phyloP scores from a whole-genome alignment of 1,140 invertebrate genomes.

The Laodelphax striatellus region DNA sequence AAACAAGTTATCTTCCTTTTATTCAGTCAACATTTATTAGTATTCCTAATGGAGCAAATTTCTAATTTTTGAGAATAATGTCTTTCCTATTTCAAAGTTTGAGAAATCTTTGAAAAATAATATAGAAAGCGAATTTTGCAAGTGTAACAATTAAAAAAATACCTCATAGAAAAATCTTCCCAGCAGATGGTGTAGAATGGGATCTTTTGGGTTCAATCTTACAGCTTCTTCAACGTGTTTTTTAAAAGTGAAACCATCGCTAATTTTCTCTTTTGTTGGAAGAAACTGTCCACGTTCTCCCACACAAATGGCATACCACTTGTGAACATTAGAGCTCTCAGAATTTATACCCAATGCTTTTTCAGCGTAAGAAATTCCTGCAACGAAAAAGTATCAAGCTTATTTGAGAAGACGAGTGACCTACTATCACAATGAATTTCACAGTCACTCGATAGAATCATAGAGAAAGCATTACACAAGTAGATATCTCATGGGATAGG shows the following conservation, averaged over 20 bases:
- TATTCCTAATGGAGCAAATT: too few relatives aligned
- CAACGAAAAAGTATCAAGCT: slow-evolving; percentile 6
- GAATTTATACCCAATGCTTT: slow-evolving; percentile 41
- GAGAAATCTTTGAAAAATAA: too few relatives aligned
- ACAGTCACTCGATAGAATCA: too few relatives aligned
- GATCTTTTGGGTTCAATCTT: slow-evolving; percentile 49
- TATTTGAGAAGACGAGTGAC: too few relatives aligned
- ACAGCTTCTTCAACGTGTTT: slow-evolving; percentile 60
- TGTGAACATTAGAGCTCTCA: slow-evolving; percentile 50
- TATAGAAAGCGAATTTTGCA: not conserved
- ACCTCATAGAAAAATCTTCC: slow-evolving; percentile 60
- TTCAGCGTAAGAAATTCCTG: slow-evolving; percentile 47
- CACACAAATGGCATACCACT: slow-evolving; percentile 67
- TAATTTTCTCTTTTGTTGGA: slow-evolving; percentile 52
- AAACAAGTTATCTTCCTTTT: too few relatives aligned
- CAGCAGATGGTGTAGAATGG: slow-evolving; percentile 52
- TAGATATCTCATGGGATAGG: too few relatives aligned
- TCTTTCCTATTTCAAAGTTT: too few relatives aligned
- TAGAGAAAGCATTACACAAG: too few relatives aligned
- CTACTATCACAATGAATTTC: too few relatives aligned
- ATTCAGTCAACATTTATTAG: too few relatives aligned
- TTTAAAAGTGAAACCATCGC: slow-evolving; percentile 54
- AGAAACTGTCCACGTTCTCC: slow-evolving; percentile 48
- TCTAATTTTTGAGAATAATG: too few relatives aligned
- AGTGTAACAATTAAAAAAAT: slow-evolving; percentile 17